A percentile compares a stretch with the other conserved stretches of the same genome.
These are phyloP conservation scores for Sicus ferrugineus DNA, from an alignment of 2,888 invertebrate genomes.

Conservation along the genomic window DNA sequence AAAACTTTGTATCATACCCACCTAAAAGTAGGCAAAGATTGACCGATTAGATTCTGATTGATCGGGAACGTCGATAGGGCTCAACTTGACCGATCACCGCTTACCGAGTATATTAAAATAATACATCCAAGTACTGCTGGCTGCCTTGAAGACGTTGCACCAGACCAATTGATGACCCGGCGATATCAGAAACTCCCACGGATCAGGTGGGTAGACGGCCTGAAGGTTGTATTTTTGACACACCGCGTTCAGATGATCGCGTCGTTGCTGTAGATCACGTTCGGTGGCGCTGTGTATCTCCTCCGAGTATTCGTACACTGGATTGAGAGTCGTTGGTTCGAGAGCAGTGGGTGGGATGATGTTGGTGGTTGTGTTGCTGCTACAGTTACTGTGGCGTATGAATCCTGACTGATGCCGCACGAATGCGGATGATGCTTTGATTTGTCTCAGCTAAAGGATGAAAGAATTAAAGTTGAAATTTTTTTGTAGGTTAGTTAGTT, in stretches of 20 bases:
- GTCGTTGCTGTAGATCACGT: constrained; percentile 67
- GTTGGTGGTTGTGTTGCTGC: constrained; percentile 39
- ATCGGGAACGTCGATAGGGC: background rate
- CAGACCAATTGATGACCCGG: constrained; percentile 74
- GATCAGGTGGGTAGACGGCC: constrained; percentile 68
- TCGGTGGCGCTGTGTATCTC: constrained; percentile 64
- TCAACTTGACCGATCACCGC: background rate
- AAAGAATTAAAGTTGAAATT: background rate
- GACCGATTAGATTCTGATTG: background rate
- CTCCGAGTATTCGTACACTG: constrained; percentile 65
- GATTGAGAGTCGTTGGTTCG: constrained; percentile 58
- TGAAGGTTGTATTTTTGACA: constrained; percentile 65
- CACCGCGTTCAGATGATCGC: constrained; percentile 65
- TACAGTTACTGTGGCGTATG: constrained; percentile 38
- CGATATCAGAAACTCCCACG: constrained; percentile 78
- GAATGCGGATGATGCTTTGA: constrained; percentile 44
- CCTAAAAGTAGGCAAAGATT: constrained; percentile 57
- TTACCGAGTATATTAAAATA: constrained; percentile 78
- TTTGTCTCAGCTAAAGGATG: constrained; percentile 38
- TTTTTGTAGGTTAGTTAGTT: background rate
- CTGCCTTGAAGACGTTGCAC: constrained; percentile 80
- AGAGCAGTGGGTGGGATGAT: constrained; percentile 26
- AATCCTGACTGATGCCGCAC: background rate
- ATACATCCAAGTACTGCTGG: constrained; percentile 82
- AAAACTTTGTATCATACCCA: constrained; percentile 70